phyloP scores from a whole-genome alignment of 2,113 vertebrate genomes.

The Eudyptes chrysolophus region DNA sequence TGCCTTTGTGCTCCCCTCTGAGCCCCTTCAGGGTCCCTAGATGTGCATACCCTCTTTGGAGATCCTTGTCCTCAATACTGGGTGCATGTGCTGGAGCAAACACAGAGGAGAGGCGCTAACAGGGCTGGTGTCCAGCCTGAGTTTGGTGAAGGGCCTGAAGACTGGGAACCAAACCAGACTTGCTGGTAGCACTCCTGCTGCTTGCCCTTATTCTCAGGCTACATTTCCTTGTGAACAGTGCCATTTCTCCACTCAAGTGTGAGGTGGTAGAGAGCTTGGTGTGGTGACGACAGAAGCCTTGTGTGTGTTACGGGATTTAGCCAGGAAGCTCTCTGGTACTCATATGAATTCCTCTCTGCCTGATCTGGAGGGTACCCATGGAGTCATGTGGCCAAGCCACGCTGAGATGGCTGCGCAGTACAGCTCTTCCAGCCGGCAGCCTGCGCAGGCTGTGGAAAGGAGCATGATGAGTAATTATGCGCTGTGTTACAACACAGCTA shows the following conservation, averaged over 20 bases:
- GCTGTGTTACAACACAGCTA: constrained; percentile 7
- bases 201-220: background rate
- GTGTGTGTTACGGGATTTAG: background rate
- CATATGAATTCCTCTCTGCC: background rate
- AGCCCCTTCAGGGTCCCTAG: background rate
- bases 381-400: accelerated
- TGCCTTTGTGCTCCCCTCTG: background rate
- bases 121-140: background rate
- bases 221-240: background rate
- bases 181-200: background rate
- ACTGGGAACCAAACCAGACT: background rate
- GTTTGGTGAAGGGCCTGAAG: background rate
- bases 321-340: background rate
- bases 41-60: background rate
- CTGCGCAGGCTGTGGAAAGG: background rate
- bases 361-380: background rate
- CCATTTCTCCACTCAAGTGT: background rate
- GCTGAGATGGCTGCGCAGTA: background rate
- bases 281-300: accelerated
- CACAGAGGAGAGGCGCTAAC: background rate
- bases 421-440: background rate
- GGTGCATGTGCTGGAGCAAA: background rate
- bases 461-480: background rate
- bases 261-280: background rate
- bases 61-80: background rate